Evolutionary conservation across 2,797 vertebrate species (phyloP), one percentile per base, ranked within the genome.

Genomic region (Malacoraja senta): DNA sequence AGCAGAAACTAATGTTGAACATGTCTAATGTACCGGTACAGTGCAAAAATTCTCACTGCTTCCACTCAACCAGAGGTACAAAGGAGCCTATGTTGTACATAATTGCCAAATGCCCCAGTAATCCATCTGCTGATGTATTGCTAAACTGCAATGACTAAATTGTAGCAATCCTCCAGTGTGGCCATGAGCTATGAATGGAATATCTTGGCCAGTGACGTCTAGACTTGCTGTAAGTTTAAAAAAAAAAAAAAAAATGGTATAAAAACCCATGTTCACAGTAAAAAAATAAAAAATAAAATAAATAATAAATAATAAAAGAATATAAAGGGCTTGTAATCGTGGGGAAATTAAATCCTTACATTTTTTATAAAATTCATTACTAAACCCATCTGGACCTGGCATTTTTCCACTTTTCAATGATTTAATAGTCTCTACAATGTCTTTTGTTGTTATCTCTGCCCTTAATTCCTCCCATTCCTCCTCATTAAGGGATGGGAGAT

Each of bases 1-100:
- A 99, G 98, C 98, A 99, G 97, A 98, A 92, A 91, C 90, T 72
- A 92, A 71, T n/a, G 72, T 92, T 74, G 72, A 92, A 72, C 35
- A 76, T 76, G 72, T 92, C 44, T 72, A 44, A 72, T 76, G 68
- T 76, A 53, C 63, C 38, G 76, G 71, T 76, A 76, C 72, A 72
- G 35, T 92, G 35, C 71, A 92, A 92, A 76, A 19, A 26, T 58
- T 53, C 71, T 29, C 90, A 74, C 35, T 74, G 90, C 71, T 76
- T 92, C 90, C 61, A 91, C 65, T 92, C 44, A 91, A 44, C 90
- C 24, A 92, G 90, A 76, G 35, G 90, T 68, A 74, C 24, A 74
- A 65, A 68, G 44, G 72, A 92, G 72, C 65, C 90, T 53, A 38
- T 91, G 35, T 91, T 91, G 71, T 92, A 74, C 90, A 76, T 92